Conservation (phyloP, 2,113 vertebrate species). For the Percopsis transmontana region DNA sequence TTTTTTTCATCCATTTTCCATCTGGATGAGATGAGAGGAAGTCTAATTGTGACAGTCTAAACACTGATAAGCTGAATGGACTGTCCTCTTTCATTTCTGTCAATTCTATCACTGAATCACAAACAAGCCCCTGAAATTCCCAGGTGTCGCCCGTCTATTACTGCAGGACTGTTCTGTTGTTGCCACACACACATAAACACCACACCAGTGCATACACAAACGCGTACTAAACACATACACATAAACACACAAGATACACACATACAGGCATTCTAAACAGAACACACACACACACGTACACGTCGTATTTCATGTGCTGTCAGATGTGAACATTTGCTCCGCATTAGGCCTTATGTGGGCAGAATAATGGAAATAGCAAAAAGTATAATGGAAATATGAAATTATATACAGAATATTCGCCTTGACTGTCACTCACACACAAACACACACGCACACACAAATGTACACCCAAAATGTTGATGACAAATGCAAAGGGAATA, state of each 20-base stretch:
- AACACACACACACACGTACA: background rate
- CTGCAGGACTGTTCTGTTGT: conserved; percentile 10
- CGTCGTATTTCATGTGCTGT: conserved; percentile 63
- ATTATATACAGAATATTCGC: conserved; percentile 56
- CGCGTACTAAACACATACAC: too few species aligned
- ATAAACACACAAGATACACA: background rate
- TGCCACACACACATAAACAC: background rate
- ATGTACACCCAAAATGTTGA: conserved; percentile 47
- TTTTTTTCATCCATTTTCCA: too few species aligned
- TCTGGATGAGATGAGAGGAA: too few species aligned
- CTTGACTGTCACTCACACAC: background rate
- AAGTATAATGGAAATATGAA: conserved; percentile 71
- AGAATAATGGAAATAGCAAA: conserved; percentile 72
- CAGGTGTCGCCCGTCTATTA: conserved; percentile 50
- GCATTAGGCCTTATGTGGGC: conserved; percentile 65
- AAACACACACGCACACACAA: conserved; percentile 17
- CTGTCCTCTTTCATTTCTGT: conserved; percentile 5
- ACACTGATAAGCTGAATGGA: background rate
- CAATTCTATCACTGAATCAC: conserved; percentile 34
- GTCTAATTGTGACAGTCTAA: background rate
- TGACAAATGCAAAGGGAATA: conserved; percentile 68
- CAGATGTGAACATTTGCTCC: conserved; percentile 71
- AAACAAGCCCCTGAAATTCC: conserved; percentile 40
- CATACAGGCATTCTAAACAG: background rate
- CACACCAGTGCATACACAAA: background rate